These are phyloP conservation scores for Peromyscus attwateri DNA, from an alignment of 2,797 vertebrate genomes.

Conservation along the genomic window DNA sequence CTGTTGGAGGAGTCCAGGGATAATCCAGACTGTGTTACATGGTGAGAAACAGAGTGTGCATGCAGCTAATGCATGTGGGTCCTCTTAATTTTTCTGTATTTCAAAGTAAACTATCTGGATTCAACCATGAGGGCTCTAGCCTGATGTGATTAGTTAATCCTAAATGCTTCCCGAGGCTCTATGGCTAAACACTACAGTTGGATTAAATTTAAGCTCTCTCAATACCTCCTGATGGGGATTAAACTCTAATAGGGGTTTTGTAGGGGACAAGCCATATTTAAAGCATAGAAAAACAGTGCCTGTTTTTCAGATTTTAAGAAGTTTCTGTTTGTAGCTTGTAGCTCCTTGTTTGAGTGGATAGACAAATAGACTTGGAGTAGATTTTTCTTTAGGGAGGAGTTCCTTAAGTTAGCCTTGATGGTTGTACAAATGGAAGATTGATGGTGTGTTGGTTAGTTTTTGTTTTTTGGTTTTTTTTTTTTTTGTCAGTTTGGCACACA, in stretches of 20 bases:
- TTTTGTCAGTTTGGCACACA: not conserved
- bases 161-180: not conserved
- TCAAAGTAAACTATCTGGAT: not conserved
- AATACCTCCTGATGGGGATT: not conserved
- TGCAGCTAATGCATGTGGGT: not conserved
- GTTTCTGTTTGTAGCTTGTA: not conserved
- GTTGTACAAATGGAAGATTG: not conserved
- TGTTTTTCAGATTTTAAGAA: not conserved
- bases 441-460: not conserved
- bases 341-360: not conserved
- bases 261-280: not conserved
- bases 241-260: not conserved
- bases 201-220: not conserved
- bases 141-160: not conserved
- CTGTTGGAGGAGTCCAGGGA: not conserved
- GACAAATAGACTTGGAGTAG: not conserved
- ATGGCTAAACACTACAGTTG: not conserved
- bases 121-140: not conserved
- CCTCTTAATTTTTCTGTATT: not conserved
- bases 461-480: no score
- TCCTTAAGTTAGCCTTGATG: not conserved
- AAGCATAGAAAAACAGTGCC: not conserved
- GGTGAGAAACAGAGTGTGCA: not conserved
- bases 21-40: not conserved
- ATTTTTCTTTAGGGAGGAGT: not conserved